Conservation (phyloP, 1,140 invertebrate species). For the Drosophila triauraria region DNA sequence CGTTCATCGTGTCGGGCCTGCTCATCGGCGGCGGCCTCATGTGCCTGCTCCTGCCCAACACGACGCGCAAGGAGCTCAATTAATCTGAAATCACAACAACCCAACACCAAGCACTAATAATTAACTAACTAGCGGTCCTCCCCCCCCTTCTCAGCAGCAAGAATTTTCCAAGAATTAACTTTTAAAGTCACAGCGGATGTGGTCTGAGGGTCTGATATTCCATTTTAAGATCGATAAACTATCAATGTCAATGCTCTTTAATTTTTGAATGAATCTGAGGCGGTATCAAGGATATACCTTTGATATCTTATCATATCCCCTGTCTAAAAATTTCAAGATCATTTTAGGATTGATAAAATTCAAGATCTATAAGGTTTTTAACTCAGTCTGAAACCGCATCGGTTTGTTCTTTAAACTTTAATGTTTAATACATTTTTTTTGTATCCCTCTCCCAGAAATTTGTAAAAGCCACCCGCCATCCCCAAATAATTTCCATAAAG, state of each 20-base stretch:
- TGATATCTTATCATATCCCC: not conserved
- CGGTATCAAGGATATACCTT: not conserved
- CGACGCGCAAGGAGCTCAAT: conserved; percentile 92
- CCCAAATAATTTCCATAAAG: conserved; percentile 28
- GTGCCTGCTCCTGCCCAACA: conserved; percentile 94
- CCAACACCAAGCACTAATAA: not conserved
- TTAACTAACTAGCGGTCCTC: not conserved
- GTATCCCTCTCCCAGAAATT: not conserved
- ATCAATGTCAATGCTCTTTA: not conserved
- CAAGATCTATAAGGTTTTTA: not conserved
- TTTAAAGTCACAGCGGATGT: not conserved
- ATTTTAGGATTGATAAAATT: rapidly evolving
- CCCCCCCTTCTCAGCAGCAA: not conserved
- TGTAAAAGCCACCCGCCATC: not conserved
- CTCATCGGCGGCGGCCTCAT: conserved; percentile 93
- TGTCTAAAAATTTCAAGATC: not conserved
- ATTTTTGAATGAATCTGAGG: not conserved
- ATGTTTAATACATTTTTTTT: not conserved
- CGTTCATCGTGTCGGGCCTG: conserved; percentile 93
- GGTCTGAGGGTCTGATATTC: too few relatives aligned
- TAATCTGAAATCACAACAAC: conserved; percentile 71
- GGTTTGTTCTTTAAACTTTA: not conserved
- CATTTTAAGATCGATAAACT: not conserved
- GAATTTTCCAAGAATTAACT: too few relatives aligned
- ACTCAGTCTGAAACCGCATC: not conserved